Base-by-base conservation (phyloP, 2,888 invertebrate species). In the Chymomyza procnemis region DNA sequence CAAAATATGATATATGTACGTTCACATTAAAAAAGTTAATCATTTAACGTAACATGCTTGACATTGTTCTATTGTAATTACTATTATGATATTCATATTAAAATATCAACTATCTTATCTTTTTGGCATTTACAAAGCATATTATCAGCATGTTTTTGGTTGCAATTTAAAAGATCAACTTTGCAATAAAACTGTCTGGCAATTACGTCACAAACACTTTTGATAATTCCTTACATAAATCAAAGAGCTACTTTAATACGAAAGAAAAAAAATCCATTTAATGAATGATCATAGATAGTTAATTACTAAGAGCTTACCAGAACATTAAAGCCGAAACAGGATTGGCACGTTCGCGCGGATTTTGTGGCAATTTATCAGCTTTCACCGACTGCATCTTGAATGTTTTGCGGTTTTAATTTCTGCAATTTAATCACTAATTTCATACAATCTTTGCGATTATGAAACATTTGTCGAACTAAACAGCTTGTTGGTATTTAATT, bases 321-420 rank as follows among this genome's bases (percentile, higher is more conserved):
- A 94, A 95, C 59, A 93, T 90, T 14, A 95, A 88, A 58, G 94
- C 91, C 2, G 95, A 94, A 3, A 95, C 76, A 1, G 92, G 77
- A 83, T 93, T 93, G 1, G 94, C 92, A 50, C 89, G 91, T 77
- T 92, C 93, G 56, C 93, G 91, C 0, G 94, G 94, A 91, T 94
- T 94, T 58, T 91, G 90, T 41, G 92, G 91, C 76, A 91, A 88
- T 61, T 90, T 90, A 48, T 89, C 89, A 67, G 88, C 84, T 81
- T 91, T 91, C 64, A 87, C 71, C 18, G 87, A 82, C 74, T 88
- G 87, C 88, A 88, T 65, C 34, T 41, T 5, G 34, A 41, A 41
- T 41, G 34, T 2, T 3, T 41, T 41, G 9, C 34, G 9, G 2
- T 41, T 41, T 41, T 41, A 41, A 5, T 41, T 41, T 41, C 34